These are phyloP conservation scores for Thalassoma bifasciatum DNA, from an alignment of 2,113 vertebrate species.

Conservation along the genomic window DNA sequence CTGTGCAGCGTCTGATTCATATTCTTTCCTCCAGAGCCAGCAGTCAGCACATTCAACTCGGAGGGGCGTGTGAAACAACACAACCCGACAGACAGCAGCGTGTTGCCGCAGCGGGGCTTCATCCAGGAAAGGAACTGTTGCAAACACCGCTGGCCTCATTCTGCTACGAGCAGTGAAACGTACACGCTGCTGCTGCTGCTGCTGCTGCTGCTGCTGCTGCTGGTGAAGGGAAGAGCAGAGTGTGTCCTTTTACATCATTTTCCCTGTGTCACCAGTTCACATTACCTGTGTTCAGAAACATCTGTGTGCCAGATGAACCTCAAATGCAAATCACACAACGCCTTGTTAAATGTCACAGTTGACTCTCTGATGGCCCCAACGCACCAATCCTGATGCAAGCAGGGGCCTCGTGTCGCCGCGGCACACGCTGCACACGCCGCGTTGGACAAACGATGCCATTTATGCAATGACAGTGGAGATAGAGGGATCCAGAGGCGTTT, in stretches of 20 bases:
- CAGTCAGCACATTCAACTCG: conserved; percentile 34
- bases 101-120: conserved; percentile 61
- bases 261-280: neutral
- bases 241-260: too few species aligned
- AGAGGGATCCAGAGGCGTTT: conserved; percentile 53
- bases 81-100: conserved; percentile 55
- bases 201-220: too few species aligned
- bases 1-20: conserved; percentile 16
- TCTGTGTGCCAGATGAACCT: conserved; percentile 28
- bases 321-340: neutral
- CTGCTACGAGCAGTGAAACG: conserved; percentile 49
- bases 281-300: conserved; percentile 17
- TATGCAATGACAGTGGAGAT: conserved; percentile 57
- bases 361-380: conserved; percentile 17
- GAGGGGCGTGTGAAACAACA: conserved; percentile 29
- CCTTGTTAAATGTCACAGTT: conserved; percentile 53
- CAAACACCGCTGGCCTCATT: conserved; percentile 58
- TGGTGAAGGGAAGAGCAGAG: too few species aligned
- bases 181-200: too few species aligned
- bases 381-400: neutral
- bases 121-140: conserved; percentile 42
- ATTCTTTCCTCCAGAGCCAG: conserved; percentile 21
- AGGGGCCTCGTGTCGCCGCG: conserved; percentile 25
- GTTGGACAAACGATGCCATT: conserved; percentile 64
- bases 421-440: conserved; percentile 12